Evolutionary conservation across 2,797 vertebrate genomes (phyloP).

Genomic region (Anguilla marmorata): DNA sequence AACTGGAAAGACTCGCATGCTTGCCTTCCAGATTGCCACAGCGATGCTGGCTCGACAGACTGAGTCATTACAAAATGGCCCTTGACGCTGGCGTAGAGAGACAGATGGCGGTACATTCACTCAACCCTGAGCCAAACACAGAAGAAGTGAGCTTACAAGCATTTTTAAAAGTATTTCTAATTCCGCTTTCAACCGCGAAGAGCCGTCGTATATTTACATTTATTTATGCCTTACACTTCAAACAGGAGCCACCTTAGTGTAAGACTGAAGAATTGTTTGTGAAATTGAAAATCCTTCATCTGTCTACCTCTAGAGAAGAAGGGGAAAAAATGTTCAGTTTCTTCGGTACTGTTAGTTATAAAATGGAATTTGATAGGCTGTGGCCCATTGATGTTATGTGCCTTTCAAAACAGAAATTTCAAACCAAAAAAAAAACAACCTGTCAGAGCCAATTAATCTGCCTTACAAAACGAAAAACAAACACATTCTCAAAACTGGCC

Average conservation of each 20-base stretch:
- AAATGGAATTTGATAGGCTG: not conserved
- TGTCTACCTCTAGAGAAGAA: not conserved
- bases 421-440: not conserved
- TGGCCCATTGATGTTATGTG: not conserved
- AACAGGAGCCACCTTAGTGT: not conserved
- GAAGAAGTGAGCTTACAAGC: not conserved
- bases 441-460: not conserved
- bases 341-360: not conserved
- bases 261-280: conserved; percentile 9
- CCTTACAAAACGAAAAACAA: not conserved
- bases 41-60: not conserved
- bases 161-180: not conserved
- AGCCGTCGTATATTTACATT: not conserved
- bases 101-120: conserved; percentile 3
- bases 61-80: conserved; percentile 15
- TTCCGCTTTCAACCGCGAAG: not conserved
- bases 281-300: conserved; percentile 7
- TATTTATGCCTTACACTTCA: not conserved
- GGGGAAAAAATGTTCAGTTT: not conserved
- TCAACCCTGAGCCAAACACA: not conserved
- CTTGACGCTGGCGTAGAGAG: not conserved
- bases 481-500: not conserved
- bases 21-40: not conserved
- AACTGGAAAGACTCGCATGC: not conserved
- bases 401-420: not conserved